These are phyloP conservation scores for Ruditapes philippinarum DNA, from an alignment of 1,140 invertebrate species.

Conservation along the genomic window DNA sequence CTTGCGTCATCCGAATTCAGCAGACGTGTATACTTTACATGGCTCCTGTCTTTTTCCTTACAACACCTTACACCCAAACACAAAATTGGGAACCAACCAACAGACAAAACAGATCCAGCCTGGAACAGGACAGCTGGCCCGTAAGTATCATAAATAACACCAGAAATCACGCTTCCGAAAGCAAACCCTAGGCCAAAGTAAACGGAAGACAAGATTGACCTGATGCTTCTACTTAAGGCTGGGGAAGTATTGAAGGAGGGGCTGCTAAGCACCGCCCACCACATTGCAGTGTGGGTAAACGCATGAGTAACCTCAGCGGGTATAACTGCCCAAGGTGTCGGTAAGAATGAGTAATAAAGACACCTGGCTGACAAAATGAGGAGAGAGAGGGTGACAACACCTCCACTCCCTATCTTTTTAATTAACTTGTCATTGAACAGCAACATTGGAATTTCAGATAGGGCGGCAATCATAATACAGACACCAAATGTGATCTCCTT, in stretches of 20 bases:
- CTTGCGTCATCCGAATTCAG: conserved; percentile 78
- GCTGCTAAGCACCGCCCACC: conserved; percentile 83
- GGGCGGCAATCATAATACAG: conserved; percentile 77
- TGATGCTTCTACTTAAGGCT: conserved; percentile 80
- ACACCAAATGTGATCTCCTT: conserved; percentile 81
- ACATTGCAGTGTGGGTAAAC: conserved; percentile 82
- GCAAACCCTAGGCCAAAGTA: conserved; percentile 84
- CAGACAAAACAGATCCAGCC: conserved; percentile 72
- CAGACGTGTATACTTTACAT: conserved; percentile 80
- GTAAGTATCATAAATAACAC: conserved; percentile 78
- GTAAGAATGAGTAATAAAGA: conserved; percentile 82
- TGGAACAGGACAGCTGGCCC: conserved; percentile 78
- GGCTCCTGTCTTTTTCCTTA: conserved; percentile 71
- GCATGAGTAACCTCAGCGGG: conserved; percentile 81
- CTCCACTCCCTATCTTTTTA: conserved; percentile 78
- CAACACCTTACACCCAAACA: conserved; percentile 75
- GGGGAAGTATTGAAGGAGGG: conserved; percentile 82
- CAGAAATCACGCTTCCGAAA: conserved; percentile 79
- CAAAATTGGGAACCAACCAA: conserved; percentile 80
- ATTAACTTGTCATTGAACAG: conserved; percentile 79
- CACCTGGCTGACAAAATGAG: conserved; percentile 75
- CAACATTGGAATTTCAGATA: conserved; percentile 83
- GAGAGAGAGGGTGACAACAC: conserved; percentile 75
- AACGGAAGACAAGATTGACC: conserved; percentile 81
- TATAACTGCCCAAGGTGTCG: conserved; percentile 82